A percentile compares a stretch with the other conserved stretches of the same genome.
phyloP scores from a whole-genome alignment of 2,113 vertebrate species.

The Stigmatopora nigra region DNA sequence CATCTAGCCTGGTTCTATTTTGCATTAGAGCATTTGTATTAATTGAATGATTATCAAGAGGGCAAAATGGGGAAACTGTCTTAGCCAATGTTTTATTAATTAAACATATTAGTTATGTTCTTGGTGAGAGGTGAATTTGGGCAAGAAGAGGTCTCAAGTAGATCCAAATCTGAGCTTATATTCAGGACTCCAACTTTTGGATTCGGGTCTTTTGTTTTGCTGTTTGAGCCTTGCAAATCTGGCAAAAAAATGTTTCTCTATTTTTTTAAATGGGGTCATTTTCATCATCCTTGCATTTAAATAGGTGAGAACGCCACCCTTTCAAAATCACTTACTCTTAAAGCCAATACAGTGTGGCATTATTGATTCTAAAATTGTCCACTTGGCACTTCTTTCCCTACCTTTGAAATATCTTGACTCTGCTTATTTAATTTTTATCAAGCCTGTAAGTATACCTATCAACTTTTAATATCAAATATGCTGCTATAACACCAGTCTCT shows the following conservation, averaged over 20 bases:
- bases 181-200: background rate
- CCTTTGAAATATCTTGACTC: background rate
- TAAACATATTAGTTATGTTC: background rate
- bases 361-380: slow-evolving; percentile 42
- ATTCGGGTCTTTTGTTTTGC: too few species aligned
- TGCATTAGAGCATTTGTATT: background rate
- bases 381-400: slow-evolving; percentile 33
- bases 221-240: too few species aligned
- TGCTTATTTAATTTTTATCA: background rate
- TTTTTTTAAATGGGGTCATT: too few species aligned
- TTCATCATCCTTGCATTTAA: slow-evolving; percentile 13
- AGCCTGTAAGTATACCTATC: slow-evolving; percentile 8
- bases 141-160: background rate
- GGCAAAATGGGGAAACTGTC: background rate
- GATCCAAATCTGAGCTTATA: background rate
- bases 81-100: background rate
- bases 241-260: too few species aligned
- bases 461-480: background rate
- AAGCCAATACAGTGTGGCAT: slow-evolving; percentile 29
- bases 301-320: slow-evolving; percentile 8
- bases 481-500: background rate
- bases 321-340: slow-evolving; percentile 27
- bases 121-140: background rate
- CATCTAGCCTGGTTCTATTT: background rate
- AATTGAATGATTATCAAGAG: background rate